Conservation (phyloP, 2,888 invertebrate genomes). For the Toxonevra muliebris region DNA sequence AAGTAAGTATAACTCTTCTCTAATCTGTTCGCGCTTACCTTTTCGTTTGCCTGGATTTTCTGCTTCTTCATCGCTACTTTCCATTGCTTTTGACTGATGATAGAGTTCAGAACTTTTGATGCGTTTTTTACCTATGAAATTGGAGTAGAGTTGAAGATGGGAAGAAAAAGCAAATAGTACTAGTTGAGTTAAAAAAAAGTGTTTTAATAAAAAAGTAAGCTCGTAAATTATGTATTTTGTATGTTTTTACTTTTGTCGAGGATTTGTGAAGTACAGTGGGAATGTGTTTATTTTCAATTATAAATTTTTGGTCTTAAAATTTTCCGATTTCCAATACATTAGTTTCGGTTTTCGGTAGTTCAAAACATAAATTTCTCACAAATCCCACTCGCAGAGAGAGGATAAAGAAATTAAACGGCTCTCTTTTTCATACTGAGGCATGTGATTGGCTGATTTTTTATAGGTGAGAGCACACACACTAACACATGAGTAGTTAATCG, state of each 20-base stretch:
- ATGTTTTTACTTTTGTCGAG: not conserved
- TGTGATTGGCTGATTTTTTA: too few relatives aligned
- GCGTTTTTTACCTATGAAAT: conserved; percentile 57
- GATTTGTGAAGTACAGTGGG: too few relatives aligned
- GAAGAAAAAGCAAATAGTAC: conserved; percentile 29
- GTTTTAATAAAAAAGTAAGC: conserved; percentile 5
- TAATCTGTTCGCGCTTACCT: conserved; percentile 57
- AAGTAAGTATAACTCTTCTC: conserved; percentile 43
- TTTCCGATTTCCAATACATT: too few relatives aligned
- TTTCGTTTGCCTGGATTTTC: conserved; percentile 65
- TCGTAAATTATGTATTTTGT: conserved; percentile 27
- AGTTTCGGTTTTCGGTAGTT: too few relatives aligned
- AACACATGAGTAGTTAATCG: too few relatives aligned
- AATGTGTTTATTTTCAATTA: too few relatives aligned
- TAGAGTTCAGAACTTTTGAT: conserved; percentile 62
- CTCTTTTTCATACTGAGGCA: too few relatives aligned
- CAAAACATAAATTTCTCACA: too few relatives aligned
- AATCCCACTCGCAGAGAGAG: too few relatives aligned
- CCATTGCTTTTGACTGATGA: conserved; percentile 61
- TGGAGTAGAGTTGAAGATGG: conserved; percentile 21
- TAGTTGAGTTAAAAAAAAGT: conserved; percentile 15
- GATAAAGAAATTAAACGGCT: too few relatives aligned
- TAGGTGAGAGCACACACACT: not conserved
- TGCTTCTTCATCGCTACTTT: conserved; percentile 59
- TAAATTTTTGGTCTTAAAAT: too few relatives aligned